Percentiles rank a stretch among this genome's conserved stretches.
These are phyloP conservation scores for Peucedramus taeniatus DNA, from an alignment of 2,113 vertebrate genomes.

Conservation along the genomic window DNA sequence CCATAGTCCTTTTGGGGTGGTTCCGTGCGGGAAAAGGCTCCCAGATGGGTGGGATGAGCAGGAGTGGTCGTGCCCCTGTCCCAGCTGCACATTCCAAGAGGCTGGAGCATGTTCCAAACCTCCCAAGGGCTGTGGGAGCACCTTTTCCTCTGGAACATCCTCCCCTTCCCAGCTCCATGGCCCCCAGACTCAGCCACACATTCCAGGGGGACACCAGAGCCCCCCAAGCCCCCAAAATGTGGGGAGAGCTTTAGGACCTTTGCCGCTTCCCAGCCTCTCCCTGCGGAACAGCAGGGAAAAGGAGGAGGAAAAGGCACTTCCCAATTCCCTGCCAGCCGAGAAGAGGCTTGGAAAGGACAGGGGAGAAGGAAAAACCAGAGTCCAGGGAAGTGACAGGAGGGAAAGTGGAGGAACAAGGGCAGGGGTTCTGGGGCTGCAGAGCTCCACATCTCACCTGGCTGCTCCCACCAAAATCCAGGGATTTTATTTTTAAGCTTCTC, in stretches of 20 bases:
- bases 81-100: neutral
- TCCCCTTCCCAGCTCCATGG: neutral
- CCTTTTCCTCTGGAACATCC: neutral
- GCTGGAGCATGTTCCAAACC: neutral
- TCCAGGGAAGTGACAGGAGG: neutral
- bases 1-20: neutral
- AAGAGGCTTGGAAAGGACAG: neutral
- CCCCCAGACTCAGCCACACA: neutral
- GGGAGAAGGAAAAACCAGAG: neutral
- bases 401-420: neutral
- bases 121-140: neutral
- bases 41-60: neutral
- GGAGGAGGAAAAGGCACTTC: neutral
- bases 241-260: neutral
- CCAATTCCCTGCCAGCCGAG: fast-evolving
- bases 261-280: fast-evolving
- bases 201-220: neutral
- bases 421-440: neutral
- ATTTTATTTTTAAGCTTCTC: neutral
- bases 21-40: neutral
- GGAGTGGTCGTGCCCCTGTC: neutral
- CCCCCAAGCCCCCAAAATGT: neutral
- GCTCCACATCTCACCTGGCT: neutral
- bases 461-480: neutral
- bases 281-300: neutral